Conservation (phyloP, 1,140 invertebrate species). For the Drosophila parvula region DNA sequence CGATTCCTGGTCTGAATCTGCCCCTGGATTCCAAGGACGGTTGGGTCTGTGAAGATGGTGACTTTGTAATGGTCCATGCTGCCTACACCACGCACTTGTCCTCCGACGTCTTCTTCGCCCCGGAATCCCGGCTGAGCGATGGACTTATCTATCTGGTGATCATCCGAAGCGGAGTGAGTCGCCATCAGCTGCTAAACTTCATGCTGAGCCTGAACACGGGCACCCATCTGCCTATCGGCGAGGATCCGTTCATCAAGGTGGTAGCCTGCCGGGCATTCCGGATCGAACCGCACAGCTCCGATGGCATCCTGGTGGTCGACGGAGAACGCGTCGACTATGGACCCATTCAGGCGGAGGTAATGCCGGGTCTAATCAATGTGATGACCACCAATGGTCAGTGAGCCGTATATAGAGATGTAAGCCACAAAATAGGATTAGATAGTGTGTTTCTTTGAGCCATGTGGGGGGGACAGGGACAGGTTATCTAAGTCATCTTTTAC, state of each 20-base stretch:
- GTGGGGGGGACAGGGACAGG: neutral
- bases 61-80: constrained; percentile 95
- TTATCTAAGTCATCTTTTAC: neutral
- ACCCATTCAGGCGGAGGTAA: constrained; percentile 94
- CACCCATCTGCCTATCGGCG: constrained; percentile 87
- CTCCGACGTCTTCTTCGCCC: constrained; percentile 93
- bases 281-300: constrained; percentile 89
- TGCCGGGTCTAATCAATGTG: constrained; percentile 91
- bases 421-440: neutral
- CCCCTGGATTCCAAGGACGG: constrained; percentile 48
- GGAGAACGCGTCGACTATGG: constrained; percentile 94
- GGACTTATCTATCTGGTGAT: constrained; percentile 95
- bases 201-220: constrained; percentile 90
- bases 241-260: constrained; percentile 86
- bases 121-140: constrained; percentile 92
- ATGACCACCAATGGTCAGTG: constrained; percentile 85
- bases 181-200: constrained; percentile 90
- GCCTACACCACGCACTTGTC: constrained; percentile 94
- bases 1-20: constrained; percentile 89
- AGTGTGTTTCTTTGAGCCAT: no score
- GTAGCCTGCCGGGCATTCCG: constrained; percentile 94
- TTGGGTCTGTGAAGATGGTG: constrained; percentile 92
- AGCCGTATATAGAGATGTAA: neutral
- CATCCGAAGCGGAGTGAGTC: constrained; percentile 90
- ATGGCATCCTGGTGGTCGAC: constrained; percentile 94